Conservation (phyloP, 2,113 vertebrate genomes). For the Meles meles region DNA sequence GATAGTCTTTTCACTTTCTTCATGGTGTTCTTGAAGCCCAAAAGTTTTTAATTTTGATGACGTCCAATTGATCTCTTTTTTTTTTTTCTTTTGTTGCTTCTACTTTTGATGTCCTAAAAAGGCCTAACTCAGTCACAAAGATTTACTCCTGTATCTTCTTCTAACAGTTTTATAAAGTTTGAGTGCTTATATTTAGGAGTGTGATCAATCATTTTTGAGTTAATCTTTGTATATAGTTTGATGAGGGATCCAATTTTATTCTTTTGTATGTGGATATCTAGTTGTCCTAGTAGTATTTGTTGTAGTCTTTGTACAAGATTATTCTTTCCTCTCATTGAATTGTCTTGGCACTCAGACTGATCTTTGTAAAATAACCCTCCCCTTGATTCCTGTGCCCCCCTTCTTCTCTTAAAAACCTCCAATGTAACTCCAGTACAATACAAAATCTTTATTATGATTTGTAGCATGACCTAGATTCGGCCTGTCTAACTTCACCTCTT, state of each 20-base stretch:
- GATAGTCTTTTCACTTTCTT: neutral
- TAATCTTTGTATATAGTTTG: neutral
- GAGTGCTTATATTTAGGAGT: neutral
- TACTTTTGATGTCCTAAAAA: neutral
- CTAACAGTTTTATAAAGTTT: neutral
- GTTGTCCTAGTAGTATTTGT: neutral
- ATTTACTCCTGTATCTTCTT: neutral
- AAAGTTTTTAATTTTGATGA: neutral
- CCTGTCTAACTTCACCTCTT: neutral
- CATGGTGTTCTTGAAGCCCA: neutral
- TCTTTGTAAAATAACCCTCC: neutral
- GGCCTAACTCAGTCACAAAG: neutral
- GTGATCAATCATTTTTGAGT: neutral
- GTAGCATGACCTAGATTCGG: neutral
- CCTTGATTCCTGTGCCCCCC: neutral
- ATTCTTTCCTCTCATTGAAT: neutral
- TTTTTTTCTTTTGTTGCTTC: slow-evolving; percentile 12
- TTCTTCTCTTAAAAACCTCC: neutral
- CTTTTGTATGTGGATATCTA: neutral
- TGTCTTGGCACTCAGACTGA: neutral
- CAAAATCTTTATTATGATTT: neutral
- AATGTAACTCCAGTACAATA: neutral
- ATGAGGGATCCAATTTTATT: neutral
- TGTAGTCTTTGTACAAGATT: neutral
- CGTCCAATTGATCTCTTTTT: neutral